A percentile compares a stretch with the other conserved stretches of the same genome.
These are phyloP conservation scores for Spermophilus dauricus DNA, from an alignment of 2,113 vertebrate genomes.

Conservation along the genomic window DNA sequence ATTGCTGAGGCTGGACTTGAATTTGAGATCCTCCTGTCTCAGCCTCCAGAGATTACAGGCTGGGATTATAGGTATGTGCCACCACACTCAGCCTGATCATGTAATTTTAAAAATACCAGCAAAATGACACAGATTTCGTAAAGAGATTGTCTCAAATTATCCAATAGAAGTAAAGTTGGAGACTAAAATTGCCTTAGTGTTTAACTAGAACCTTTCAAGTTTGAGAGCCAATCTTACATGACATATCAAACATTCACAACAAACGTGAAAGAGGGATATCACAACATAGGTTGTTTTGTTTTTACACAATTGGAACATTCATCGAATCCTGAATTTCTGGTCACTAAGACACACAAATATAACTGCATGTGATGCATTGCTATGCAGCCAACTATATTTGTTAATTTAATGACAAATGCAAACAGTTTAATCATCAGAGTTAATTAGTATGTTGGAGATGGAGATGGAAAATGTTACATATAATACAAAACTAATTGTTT, in stretches of 20 bases:
- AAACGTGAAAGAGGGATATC: not conserved
- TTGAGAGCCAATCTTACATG: not conserved
- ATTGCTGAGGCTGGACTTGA: too few relatives aligned
- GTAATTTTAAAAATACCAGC: not conserved
- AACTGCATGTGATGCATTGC: not conserved
- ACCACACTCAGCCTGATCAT: not conserved
- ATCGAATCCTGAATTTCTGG: not conserved
- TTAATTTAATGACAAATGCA: not conserved
- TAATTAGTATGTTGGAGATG: not conserved
- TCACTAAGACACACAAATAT: not conserved
- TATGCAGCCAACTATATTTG: not conserved
- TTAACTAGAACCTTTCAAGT: constrained; percentile 24
- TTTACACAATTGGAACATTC: not conserved
- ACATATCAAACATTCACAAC: constrained; percentile 39
- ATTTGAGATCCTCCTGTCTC: too few relatives aligned
- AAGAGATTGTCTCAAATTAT: not conserved
- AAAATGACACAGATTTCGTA: not conserved
- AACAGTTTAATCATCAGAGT: not conserved
- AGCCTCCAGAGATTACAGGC: too few relatives aligned
- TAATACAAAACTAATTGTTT: not conserved
- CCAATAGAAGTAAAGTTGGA: not conserved
- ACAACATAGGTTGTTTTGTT: not conserved
- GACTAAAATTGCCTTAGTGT: not conserved
- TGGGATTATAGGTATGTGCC: too few relatives aligned
- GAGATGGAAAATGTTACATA: not conserved